These are phyloP conservation scores for Heliothis subflexa DNA, from an alignment of 1,140 invertebrate species.

Conservation along the genomic window DNA sequence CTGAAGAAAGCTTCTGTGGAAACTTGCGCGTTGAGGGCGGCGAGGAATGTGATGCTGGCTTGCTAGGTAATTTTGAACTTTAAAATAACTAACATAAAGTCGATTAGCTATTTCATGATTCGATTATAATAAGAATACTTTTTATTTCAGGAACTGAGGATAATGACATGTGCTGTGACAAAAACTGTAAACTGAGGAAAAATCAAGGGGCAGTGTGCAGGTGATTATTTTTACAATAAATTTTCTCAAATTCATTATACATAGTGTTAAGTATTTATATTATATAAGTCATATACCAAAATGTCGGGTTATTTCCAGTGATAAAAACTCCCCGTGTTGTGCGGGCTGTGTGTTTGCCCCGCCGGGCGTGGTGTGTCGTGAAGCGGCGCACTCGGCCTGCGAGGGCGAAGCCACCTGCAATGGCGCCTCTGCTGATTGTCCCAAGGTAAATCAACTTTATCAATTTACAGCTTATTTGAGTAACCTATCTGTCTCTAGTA, in stretches of 20 bases:
- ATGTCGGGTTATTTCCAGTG: slow-evolving; percentile 83
- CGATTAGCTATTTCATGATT: neutral
- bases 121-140: neutral
- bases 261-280: too few relatives aligned
- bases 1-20: slow-evolving; percentile 97
- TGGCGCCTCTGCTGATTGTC: slow-evolving; percentile 84
- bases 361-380: slow-evolving; percentile 93
- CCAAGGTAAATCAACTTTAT: slow-evolving; percentile 76
- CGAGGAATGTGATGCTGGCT: slow-evolving; percentile 97
- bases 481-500: too few relatives aligned
- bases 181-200: slow-evolving; percentile 94
- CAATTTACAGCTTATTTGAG: slow-evolving; percentile 55
- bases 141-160: slow-evolving; percentile 91
- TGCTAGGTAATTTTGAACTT: slow-evolving; percentile 87
- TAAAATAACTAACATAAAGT: neutral
- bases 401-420: slow-evolving; percentile 93
- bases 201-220: slow-evolving; percentile 94
- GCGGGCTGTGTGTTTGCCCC: slow-evolving; percentile 95
- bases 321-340: slow-evolving; percentile 98
- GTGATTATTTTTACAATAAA: slow-evolving; percentile 71
- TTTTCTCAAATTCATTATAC: neutral
- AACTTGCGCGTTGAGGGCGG: slow-evolving; percentile 97
- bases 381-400: slow-evolving; percentile 95
- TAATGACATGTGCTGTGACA: slow-evolving; percentile 96
- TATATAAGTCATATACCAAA: neutral